Evolutionary conservation across 2,113 vertebrate genomes (phyloP), one percentile per base, ranked within the genome.

Genomic region (Pheucticus melanocephalus): DNA sequence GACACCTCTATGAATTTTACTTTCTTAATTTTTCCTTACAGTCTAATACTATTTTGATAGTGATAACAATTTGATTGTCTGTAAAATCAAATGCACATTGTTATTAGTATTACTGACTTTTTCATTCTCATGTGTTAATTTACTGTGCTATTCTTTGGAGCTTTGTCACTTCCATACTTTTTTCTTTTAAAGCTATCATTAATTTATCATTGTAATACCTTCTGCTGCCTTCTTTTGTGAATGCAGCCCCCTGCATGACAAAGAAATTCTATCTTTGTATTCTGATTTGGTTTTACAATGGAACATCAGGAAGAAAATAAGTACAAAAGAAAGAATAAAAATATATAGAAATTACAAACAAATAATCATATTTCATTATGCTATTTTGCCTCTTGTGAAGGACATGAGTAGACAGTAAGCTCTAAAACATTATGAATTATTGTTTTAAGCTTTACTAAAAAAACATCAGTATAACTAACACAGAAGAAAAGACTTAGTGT

Each of bases 191-290:
- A 92, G 53, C 66, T 92, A 94, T 97, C 95, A 92, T 95, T 97
- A 97, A 97, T 97, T 96, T 96, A 96, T 96, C 93, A 91, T 89
- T 96, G 78, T 57, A 59, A 90, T 57, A 78, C 66, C 56, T 93
- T 94, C 81, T 71, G 44, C 27, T 76, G 64, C 47, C 61, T 93
- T 91, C 73, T 89, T 96, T 96, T 95, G 88, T 88, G 80, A 92
- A 95, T 85, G 66, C 77, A 91, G 75, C 87, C 56, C 39, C 53
- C 60, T 48, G 33, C 23, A 78, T 39, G 73, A 86, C 61, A 82
- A 87, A 90, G 75, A 61, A 85, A 65, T 79, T 96, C 66, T 89
- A 7, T 66, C 75, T 92, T 86, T 96, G n/a, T 78, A 59, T 77
- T 68, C 66, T 91, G 40, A 64, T 50, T 93, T 94, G 22, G 18